Evolutionary conservation across 2,797 vertebrate genomes (phyloP).

Genomic region (Podargus strigoides): DNA sequence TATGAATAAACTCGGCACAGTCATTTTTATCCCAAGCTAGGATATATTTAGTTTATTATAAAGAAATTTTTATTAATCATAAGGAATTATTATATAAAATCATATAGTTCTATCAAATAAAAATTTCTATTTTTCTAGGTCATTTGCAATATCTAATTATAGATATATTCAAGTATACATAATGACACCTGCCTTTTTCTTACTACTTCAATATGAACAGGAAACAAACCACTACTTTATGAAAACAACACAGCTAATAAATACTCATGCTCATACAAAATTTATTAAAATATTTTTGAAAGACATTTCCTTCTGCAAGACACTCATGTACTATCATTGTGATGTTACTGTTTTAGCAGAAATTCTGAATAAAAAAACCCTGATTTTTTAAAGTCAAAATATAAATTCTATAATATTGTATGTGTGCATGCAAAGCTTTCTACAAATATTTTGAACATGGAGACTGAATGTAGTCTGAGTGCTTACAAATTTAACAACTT

Average conservation of each 20-base stretch:
- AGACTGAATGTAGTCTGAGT: background rate
- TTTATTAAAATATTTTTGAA: background rate
- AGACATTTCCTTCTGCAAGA: accelerated
- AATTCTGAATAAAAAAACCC: background rate
- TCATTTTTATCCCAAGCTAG: background rate
- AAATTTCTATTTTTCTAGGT: background rate
- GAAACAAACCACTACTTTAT: background rate
- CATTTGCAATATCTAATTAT: background rate
- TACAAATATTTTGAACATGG: background rate
- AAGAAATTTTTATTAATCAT: background rate
- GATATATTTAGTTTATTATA: background rate
- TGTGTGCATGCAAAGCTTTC: background rate
- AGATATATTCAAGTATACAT: background rate
- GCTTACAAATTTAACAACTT: background rate
- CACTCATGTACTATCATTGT: background rate
- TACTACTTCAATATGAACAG: background rate
- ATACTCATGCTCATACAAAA: background rate
- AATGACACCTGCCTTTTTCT: background rate
- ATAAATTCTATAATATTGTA: background rate
- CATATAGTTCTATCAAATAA: background rate
- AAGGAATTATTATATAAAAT: background rate
- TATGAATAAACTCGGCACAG: background rate
- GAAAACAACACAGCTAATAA: background rate
- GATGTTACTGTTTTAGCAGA: background rate
- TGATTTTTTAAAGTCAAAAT: background rate